phyloP scores from a whole-genome alignment of 2,113 vertebrate species.

The Smithornis capensis region DNA sequence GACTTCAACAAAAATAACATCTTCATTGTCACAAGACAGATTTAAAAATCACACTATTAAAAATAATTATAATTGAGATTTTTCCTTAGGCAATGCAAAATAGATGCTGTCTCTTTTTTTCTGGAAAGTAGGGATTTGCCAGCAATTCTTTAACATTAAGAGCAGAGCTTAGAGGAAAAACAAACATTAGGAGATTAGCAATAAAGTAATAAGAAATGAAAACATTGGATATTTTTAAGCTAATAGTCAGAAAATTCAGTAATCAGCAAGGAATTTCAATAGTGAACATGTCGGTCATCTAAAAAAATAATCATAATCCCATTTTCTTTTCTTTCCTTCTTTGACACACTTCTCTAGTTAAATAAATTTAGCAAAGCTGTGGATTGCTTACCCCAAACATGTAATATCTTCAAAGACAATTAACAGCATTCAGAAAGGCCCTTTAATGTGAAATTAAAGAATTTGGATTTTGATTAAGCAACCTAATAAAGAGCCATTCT shows the following conservation, averaged over 20 bases:
- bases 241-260: slow-evolving; percentile 9
- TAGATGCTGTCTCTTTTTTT: neutral
- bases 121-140: neutral
- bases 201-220: neutral
- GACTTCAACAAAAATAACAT: neutral
- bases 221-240: neutral
- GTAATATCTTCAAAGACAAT: slow-evolving; percentile 44
- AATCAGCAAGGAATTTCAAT: neutral
- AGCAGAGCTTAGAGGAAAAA: neutral
- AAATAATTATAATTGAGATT: neutral
- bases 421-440: neutral
- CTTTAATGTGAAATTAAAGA: slow-evolving; percentile 43
- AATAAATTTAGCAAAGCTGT: neutral
- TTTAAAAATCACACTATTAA: neutral
- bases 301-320: neutral
- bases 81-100: neutral
- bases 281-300: neutral
- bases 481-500: neutral
- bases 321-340: slow-evolving; percentile 18
- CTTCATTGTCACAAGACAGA: neutral
- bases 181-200: neutral
- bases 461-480: slow-evolving; percentile 7
- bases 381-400: neutral
- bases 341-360: neutral
- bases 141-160: neutral